Percentiles rank a stretch among this genome's conserved stretches.
These are phyloP conservation scores for Agrochola macilenta DNA, from an alignment of 2,888 invertebrate genomes.

Conservation along the genomic window DNA sequence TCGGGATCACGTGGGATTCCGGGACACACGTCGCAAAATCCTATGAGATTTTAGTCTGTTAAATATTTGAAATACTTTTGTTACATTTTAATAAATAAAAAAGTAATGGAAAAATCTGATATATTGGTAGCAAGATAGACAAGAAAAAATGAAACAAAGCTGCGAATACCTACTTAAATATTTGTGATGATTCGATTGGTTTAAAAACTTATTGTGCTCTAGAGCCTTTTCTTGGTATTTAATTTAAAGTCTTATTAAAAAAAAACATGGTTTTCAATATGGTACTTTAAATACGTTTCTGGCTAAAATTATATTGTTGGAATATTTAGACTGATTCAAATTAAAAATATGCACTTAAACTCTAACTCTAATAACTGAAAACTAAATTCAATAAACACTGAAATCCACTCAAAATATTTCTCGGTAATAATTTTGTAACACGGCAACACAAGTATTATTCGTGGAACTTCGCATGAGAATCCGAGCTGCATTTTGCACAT, in stretches of 20 bases:
- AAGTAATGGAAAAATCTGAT: neutral
- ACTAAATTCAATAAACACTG: constrained; percentile 36
- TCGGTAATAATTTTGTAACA: constrained; percentile 39
- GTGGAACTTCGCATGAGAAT: constrained; percentile 58
- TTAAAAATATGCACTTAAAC: constrained; percentile 9
- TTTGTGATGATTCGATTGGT: neutral
- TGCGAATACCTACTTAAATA: neutral
- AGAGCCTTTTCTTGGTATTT: neutral
- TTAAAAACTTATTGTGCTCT: neutral
- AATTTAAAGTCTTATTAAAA: neutral
- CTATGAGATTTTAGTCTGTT: constrained; percentile 27
- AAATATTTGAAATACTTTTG: constrained; percentile 27
- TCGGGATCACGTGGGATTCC: constrained; percentile 42
- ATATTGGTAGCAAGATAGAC: neutral
- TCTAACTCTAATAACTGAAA: constrained; percentile 14
- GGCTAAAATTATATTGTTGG: neutral
- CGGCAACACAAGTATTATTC: constrained; percentile 43
- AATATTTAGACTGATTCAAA: neutral
- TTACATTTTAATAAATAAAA: constrained; percentile 14
- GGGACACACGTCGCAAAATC: constrained; percentile 40
- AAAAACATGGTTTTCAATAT: neutral
- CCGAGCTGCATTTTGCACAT: constrained; percentile 69
- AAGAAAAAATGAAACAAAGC: neutral
- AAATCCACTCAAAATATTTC: constrained; percentile 39
- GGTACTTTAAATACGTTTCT: neutral